These are phyloP conservation scores for Microchirus variegatus DNA, from an alignment of 2,797 vertebrate species.

Conservation along the genomic window DNA sequence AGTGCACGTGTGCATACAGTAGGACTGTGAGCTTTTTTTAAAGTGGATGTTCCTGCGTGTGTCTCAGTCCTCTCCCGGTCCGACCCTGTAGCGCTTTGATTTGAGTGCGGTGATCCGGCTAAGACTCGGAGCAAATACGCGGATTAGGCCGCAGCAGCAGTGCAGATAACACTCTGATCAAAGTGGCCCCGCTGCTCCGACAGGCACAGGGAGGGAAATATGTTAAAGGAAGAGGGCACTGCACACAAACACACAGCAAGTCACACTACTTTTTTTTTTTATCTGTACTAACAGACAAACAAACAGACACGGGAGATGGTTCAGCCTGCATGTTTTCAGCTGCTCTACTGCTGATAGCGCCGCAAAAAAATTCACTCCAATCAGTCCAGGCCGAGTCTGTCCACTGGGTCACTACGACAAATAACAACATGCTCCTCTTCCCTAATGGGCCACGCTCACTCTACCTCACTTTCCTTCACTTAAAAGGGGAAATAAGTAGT, in stretches of 20 bases:
- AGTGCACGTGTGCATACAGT: constrained; percentile 51
- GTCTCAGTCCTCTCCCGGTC: constrained; percentile 69
- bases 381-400: constrained; percentile 64
- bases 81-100: constrained; percentile 82
- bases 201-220: constrained; percentile 77
- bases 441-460: constrained; percentile 55
- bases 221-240: constrained; percentile 74
- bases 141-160: constrained; percentile 83
- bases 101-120: constrained; percentile 81
- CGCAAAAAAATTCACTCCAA: constrained; percentile 68
- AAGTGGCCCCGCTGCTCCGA: constrained; percentile 78
- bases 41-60: constrained; percentile 70
- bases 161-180: constrained; percentile 84
- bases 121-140: constrained; percentile 83
- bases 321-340: constrained; percentile 73
- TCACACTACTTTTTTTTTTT: constrained; percentile 57
- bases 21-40: constrained; percentile 45
- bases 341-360: constrained; percentile 66
- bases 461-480: constrained; percentile 20
- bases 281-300: constrained; percentile 66
- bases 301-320: constrained; percentile 63
- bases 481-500: too few species aligned
- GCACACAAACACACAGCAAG: constrained; percentile 33
- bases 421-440: constrained; percentile 62
- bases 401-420: constrained; percentile 52